Conservation (phyloP, 2,113 vertebrate genomes). For the Nycticebus coucang region DNA sequence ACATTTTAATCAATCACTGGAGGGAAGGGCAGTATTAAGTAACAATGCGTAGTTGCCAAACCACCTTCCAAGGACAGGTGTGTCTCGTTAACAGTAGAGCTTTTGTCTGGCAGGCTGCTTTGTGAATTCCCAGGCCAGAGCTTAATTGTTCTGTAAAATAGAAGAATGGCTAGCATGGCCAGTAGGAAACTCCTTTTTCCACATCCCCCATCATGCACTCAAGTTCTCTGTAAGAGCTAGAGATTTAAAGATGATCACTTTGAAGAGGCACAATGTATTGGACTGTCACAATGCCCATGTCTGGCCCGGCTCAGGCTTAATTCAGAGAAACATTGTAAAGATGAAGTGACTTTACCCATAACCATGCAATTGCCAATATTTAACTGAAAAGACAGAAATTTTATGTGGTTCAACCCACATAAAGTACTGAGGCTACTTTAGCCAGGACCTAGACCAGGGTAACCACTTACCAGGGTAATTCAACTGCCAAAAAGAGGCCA, state of each 20-base stretch:
- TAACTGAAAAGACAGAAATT: conserved; percentile 13
- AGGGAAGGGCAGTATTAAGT: neutral
- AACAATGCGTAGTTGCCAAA: conserved; percentile 26
- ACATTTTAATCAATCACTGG: conserved; percentile 20
- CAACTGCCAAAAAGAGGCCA: neutral
- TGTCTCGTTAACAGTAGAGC: conserved; percentile 45
- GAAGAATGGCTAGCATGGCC: neutral
- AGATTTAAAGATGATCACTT: neutral
- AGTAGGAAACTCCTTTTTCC: neutral
- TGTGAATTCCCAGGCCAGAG: conserved; percentile 55
- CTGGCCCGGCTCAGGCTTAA: neutral
- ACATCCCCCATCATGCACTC: neutral
- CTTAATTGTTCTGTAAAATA: neutral
- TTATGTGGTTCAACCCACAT: neutral
- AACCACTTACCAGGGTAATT: neutral
- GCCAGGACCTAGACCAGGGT: neutral
- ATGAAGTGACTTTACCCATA: neutral
- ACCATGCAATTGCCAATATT: neutral
- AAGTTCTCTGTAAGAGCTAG: neutral
- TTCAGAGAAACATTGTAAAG: neutral
- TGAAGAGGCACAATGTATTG: neutral
- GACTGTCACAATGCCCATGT: neutral
- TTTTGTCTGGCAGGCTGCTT: conserved; percentile 19
- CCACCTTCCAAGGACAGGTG: conserved; percentile 4
- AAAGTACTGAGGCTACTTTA: neutral